phyloP scores from a whole-genome alignment of 2,888 invertebrate genomes.

The Cenopis cana region DNA sequence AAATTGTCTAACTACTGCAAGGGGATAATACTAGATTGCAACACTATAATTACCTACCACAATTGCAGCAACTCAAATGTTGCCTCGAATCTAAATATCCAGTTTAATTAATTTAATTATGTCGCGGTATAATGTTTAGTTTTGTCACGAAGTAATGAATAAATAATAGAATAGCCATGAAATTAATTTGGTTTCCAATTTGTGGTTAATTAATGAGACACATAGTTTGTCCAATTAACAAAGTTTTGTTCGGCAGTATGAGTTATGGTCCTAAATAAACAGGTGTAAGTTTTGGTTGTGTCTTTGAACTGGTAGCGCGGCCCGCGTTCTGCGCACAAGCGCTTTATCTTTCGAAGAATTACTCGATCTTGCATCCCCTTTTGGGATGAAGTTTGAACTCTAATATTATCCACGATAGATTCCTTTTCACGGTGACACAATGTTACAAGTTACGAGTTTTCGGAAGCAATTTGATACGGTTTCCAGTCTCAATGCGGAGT shows the following conservation, averaged over 20 bases:
- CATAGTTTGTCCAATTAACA: conserved; percentile 35
- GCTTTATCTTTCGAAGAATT: neutral
- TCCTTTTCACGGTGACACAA: neutral
- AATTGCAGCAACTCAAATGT: conserved; percentile 45
- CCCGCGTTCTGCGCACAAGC: neutral
- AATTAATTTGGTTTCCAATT: conserved; percentile 33
- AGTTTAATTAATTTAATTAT: conserved; percentile 26
- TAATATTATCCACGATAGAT: neutral
- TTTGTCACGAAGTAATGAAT: neutral
- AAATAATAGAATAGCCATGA: conserved; percentile 1
- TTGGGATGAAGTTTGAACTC: neutral
- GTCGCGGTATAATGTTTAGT: neutral
- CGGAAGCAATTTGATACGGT: neutral
- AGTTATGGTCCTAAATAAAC: conserved; percentile 37
- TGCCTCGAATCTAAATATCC: conserved; percentile 18
- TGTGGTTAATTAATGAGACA: conserved; percentile 37
- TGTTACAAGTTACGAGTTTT: neutral
- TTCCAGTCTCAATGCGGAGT: conserved; percentile 19
- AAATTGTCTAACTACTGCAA: conserved; percentile 65
- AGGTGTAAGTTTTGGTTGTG: conserved; percentile 22
- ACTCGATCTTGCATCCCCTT: neutral
- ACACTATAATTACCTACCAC: conserved; percentile 67
- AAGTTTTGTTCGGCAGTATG: conserved; percentile 24
- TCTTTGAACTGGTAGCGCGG: conserved; percentile 13
- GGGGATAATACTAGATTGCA: conserved; percentile 63